Base-by-base conservation (phyloP, 2,797 vertebrate genomes). In the Chaenodraco wilsoni region DNA sequence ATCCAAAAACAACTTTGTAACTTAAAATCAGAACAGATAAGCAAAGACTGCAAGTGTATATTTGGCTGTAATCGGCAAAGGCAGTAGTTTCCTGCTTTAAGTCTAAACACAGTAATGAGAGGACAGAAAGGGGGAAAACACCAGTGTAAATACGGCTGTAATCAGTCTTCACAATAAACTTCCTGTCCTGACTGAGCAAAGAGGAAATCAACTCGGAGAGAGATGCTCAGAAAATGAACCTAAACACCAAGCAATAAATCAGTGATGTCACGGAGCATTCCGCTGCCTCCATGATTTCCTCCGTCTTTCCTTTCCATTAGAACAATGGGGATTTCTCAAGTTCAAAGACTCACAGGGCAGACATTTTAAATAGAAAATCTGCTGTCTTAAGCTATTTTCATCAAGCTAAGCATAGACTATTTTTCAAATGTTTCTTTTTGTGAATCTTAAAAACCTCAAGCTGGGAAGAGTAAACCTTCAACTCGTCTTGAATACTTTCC, bases 81-180 rank as follows among this genome's bases (percentile, higher is more conserved):
- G 78, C 87, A 86, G 85, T 89, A 75, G 89, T 84, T 94, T 94
- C 94, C 93, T 92, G 93, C 84, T 78, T 74, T 59, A 57, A 80
- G 79, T 84, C 84, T 83, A 90, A 95, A 93, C 89, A 88, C 69
- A 4, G 82, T 57, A 83, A 87, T 85, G 82, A 88, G 74, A 91
- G 72, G 81, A 82, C 74, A 89, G 83, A 90, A 77, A 72, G 60
- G 66, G 65, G 72, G 70, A 78, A 86, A 93, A 88, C 85, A 89
- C 52, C 69, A 78, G 75, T 4, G 83, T 92, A 93, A 93, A 94
- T 91, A 92, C 9, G 44, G 17, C 84, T 86, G 88, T 79, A 94
- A 95, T 94, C 91, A 95, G 88, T 82, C 87, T 72, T 85, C 83
- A 89, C 90, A 90, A 91, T 93, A 94, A 92, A 94, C 93, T 94